Conservation (phyloP, 2,113 vertebrate species). For the Anser cygnoides region DNA sequence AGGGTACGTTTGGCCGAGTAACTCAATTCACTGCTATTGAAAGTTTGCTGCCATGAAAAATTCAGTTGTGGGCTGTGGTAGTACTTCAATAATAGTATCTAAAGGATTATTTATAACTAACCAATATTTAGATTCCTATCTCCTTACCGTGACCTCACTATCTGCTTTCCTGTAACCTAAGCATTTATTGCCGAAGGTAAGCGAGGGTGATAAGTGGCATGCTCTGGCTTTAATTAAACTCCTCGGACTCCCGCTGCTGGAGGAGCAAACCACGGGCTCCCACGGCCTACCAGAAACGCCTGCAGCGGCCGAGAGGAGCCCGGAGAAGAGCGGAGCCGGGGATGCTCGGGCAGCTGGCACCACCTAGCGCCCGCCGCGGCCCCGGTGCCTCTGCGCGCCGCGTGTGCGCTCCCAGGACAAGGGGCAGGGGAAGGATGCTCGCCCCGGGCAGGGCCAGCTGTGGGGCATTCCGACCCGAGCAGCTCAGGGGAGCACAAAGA, state of each 20-base stretch:
- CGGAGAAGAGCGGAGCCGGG: too few relatives aligned
- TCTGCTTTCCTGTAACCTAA: accelerated
- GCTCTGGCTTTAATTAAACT: background rate
- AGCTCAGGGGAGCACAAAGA: accelerated
- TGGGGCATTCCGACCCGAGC: accelerated
- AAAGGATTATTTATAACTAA: too few relatives aligned
- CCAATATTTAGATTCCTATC: background rate
- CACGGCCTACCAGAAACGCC: background rate
- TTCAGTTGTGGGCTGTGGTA: background rate
- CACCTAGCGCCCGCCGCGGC: constrained; percentile 3
- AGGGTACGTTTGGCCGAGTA: accelerated
- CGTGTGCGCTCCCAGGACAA: too few relatives aligned
- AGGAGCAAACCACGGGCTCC: accelerated
- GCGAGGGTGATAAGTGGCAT: background rate
- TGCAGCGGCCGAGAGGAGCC: background rate
- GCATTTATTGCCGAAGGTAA: too few relatives aligned
- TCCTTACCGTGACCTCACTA: background rate
- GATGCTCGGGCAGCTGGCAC: background rate
- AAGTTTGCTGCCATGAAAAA: background rate
- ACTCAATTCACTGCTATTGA: background rate
- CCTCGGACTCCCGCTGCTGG: background rate
- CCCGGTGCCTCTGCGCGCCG: too few relatives aligned
- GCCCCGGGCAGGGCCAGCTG: background rate
- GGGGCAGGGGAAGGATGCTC: too few relatives aligned
- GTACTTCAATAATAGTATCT: too few relatives aligned